phyloP scores from a whole-genome alignment of 1,140 invertebrate genomes.

The Microvelia longipes region DNA sequence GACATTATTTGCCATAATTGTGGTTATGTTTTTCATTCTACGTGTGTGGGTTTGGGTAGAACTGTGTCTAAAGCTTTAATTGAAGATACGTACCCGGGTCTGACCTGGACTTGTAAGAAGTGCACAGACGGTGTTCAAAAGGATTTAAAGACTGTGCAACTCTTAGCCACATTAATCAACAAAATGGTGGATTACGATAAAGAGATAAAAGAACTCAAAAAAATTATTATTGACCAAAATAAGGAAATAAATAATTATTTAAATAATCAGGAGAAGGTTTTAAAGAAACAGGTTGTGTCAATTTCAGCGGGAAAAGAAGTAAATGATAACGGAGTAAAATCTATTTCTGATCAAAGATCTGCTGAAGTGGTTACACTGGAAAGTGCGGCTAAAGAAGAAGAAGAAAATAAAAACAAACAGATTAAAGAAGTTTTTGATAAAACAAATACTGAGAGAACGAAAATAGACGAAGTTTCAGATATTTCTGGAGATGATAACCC shows the following conservation, averaged over 20 bases:
- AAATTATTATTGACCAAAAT: not conserved
- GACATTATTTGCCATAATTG: not conserved
- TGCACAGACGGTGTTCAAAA: not conserved
- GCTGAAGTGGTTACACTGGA: too few relatives aligned
- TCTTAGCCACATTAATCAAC: not conserved
- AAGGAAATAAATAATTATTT: not conserved
- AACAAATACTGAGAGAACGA: too few relatives aligned
- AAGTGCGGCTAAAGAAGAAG: too few relatives aligned
- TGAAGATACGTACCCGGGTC: not conserved
- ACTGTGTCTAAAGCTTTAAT: not conserved
- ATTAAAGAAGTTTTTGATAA: too few relatives aligned
- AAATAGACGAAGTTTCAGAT: too few relatives aligned
- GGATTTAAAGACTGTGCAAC: not conserved
- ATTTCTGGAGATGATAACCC: too few relatives aligned
- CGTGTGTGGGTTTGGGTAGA: not conserved
- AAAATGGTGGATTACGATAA: not conserved
- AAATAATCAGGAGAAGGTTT: not conserved
- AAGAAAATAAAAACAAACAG: too few relatives aligned
- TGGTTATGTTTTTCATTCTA: not conserved
- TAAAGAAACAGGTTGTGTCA: not conserved
- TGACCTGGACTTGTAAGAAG: not conserved
- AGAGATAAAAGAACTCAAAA: not conserved
- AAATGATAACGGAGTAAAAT: too few relatives aligned
- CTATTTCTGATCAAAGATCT: too few relatives aligned
- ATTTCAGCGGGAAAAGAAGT: too few relatives aligned